Percentiles rank a stretch among this genome's conserved stretches.
phyloP scores from a whole-genome alignment of 2,797 vertebrate species.

The Rousettus madagascariensis region DNA sequence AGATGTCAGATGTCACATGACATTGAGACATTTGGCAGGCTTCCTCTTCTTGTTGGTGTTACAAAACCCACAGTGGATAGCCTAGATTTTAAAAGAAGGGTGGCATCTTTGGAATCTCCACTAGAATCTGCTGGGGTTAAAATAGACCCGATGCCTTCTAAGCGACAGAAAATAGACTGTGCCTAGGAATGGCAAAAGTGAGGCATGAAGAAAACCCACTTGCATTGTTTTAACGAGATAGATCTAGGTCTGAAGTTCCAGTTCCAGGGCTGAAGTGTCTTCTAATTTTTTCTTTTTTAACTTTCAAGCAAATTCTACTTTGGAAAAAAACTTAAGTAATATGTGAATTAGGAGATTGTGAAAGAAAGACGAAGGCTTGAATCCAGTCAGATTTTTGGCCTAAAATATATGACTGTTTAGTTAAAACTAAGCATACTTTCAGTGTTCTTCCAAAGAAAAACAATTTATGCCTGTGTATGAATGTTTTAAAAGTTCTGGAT shows the following conservation, averaged over 20 bases:
- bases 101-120: slow-evolving; percentile 76
- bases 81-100: slow-evolving; percentile 57
- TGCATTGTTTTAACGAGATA: slow-evolving; percentile 19
- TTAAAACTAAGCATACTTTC: slow-evolving; percentile 56
- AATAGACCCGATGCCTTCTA: slow-evolving; percentile 65
- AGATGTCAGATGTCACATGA: slow-evolving; percentile 67
- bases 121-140: slow-evolving; percentile 51
- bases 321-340: slow-evolving; percentile 48
- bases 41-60: slow-evolving; percentile 50
- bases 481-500: slow-evolving; percentile 25
- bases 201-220: neutral
- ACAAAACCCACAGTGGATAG: slow-evolving; percentile 61
- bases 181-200: neutral
- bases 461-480: neutral
- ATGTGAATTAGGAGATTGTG: slow-evolving; percentile 48
- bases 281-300: neutral
- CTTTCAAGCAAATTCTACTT: slow-evolving; percentile 52
- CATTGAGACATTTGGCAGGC: slow-evolving; percentile 68
- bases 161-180: slow-evolving; percentile 58
- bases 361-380: slow-evolving; percentile 25
- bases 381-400: slow-evolving; percentile 67
- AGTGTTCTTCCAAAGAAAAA: neutral
- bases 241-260: neutral
- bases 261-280: neutral
- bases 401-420: neutral